Evolutionary conservation across 2,888 invertebrate genomes (phyloP), one percentile per base, ranked within the genome.

Genomic region (Agriopis leucophaearia): DNA sequence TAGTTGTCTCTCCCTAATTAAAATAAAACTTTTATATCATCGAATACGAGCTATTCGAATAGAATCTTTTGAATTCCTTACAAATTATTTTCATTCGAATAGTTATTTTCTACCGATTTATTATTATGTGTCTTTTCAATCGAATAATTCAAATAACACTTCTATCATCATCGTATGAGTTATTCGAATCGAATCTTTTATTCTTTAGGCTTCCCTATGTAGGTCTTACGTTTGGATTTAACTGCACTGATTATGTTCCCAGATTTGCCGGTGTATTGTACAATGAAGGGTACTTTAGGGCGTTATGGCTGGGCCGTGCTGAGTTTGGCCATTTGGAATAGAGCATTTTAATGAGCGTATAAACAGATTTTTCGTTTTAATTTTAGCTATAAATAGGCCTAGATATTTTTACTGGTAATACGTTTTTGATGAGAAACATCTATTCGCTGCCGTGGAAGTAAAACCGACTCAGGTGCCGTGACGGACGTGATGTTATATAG

Each of bases 201-300:
- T 13, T n/a, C n/a, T n/a, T n/a, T n/a, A n/a, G n/a, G n/a, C 51
- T 12, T 54, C 45, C 15, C 45, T 63, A 50, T 62, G 60, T 60
- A 47, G 59, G 59, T 60, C 35, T 54, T 64, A 52, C 63, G 55
- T 66, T 57, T 36, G 59, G 50, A 44, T 67, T 68, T 68, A 64
- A 64, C 63, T 68, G 68, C 68, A 68, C 55, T 64, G 68, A 68
- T 61, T 50, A 51, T 48, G 58, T 40, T 50, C 50, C 50, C 59
- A 59, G 50, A 50, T 50, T 40, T 42, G 38, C 40, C 45, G 16
- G 18, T 54, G 50, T 59, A 67, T 62, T 67, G 67, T 63, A 67
- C 54, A 51, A 45, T 66, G 36, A 44, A 57, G 57, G 66, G 66
- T 59, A 16, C 59, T 59, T 48, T 8, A 36, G 52, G 57, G 42